These are phyloP conservation scores for Lerista edwardsae DNA, from an alignment of 2,797 vertebrate genomes.

Conservation along the genomic window DNA sequence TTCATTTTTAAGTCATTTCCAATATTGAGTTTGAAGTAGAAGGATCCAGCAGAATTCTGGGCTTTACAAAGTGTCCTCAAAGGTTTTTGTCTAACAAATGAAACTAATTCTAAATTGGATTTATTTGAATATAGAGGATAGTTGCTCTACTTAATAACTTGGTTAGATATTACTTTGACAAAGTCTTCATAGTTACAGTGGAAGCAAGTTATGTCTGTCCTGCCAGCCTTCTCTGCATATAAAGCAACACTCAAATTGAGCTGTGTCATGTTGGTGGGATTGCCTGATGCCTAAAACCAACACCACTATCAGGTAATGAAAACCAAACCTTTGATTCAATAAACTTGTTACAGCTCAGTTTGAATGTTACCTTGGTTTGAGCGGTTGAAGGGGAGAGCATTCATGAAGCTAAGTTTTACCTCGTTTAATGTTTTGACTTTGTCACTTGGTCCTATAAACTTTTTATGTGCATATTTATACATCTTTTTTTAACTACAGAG, in stretches of 20 bases:
- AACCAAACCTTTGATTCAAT: background rate
- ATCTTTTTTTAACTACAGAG: background rate
- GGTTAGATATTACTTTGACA: background rate
- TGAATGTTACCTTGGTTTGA: background rate
- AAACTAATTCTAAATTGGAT: conserved; percentile 41
- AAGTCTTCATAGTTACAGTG: background rate
- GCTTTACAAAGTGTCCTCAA: background rate
- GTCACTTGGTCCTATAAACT: background rate
- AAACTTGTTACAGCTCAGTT: background rate
- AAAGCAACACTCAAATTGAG: background rate
- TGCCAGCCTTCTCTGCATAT: background rate
- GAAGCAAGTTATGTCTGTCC: background rate
- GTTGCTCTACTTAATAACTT: conserved; percentile 7
- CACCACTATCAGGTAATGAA: background rate
- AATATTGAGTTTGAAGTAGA: conserved; percentile 15
- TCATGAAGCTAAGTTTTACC: background rate
- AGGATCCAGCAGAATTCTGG: background rate
- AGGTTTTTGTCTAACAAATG: conserved; percentile 22
- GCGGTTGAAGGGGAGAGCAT: background rate
- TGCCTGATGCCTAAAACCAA: background rate
- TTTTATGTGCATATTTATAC: background rate
- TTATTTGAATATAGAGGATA: conserved; percentile 35
- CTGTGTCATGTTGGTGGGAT: background rate
- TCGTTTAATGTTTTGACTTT: background rate
- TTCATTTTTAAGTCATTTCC: conserved; percentile 39